Conservation (phyloP, 2,888 invertebrate genomes). For the Phaonia tiefii region DNA sequence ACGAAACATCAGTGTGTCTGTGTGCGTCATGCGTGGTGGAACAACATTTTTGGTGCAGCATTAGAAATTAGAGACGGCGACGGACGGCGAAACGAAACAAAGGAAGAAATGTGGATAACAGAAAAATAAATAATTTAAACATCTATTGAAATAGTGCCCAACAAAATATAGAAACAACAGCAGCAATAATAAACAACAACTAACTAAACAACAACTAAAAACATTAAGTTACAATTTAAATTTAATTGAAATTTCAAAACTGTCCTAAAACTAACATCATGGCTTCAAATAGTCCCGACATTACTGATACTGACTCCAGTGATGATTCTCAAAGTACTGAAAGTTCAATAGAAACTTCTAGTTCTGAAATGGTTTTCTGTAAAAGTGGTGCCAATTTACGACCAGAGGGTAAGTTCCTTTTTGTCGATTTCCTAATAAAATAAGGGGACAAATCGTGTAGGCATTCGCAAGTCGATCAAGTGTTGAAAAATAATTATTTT, state of each 20-base stretch:
- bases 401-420: constrained; percentile 58
- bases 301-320: background rate
- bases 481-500: constrained; percentile 2
- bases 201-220: no score
- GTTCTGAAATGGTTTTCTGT: no score
- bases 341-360: no score
- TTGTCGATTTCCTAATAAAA: no score
- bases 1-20: constrained; percentile 75
- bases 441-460: no score
- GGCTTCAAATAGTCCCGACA: background rate
- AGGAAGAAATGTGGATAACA: constrained; percentile 23
- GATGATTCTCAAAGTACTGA: constrained; percentile 6
- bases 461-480: no score
- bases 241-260: no score
- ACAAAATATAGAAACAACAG: no score
- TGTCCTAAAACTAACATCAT: no score
- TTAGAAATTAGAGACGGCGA: constrained; percentile 51
- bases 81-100: constrained; percentile 11
- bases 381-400: background rate
- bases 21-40: constrained; percentile 74
- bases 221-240: no score
- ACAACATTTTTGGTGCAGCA: constrained; percentile 70
- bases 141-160: no score
- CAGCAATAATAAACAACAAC: no score
- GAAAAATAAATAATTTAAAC: background rate